Conservation (phyloP, 2,888 invertebrate species). For the Dasysyrphus albostriatus region DNA sequence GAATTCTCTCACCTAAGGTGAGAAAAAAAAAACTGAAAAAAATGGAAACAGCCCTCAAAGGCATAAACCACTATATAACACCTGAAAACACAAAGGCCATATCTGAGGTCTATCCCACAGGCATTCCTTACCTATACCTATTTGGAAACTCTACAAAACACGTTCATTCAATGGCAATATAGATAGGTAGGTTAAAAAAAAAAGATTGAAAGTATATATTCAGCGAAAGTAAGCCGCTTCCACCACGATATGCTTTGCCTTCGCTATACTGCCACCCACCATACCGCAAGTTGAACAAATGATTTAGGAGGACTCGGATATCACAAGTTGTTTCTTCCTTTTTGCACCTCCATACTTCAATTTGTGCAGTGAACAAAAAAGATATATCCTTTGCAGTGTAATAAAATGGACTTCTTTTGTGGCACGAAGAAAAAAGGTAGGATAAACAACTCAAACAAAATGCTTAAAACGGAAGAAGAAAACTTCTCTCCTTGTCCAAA, state of each 20-base stretch:
- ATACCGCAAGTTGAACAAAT: constrained; percentile 33
- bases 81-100: constrained; percentile 59
- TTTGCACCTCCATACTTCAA: constrained; percentile 13
- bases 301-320: constrained; percentile 70
- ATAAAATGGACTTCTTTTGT: constrained; percentile 64
- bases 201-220: constrained; percentile 27
- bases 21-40: constrained; percentile 18
- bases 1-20: constrained; percentile 12
- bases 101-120: constrained; percentile 10
- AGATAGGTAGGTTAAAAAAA: not conserved
- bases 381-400: constrained; percentile 48
- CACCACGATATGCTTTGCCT: constrained; percentile 19
- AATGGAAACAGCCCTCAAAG: constrained; percentile 33
- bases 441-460: constrained; percentile 22
- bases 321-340: constrained; percentile 33
- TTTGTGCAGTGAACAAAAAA: constrained; percentile 31
- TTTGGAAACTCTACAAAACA: constrained; percentile 11
- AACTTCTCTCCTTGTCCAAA: constrained; percentile 15
- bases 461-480: constrained; percentile 5
- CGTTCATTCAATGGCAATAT: constrained; percentile 25
- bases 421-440: constrained; percentile 44
- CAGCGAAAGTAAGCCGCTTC: constrained; percentile 51
- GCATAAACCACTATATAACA: constrained; percentile 43
- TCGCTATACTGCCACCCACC: constrained; percentile 6
- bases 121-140: not conserved